These are phyloP conservation scores for Polia nebulosa DNA, from an alignment of 2,888 invertebrate species.

Conservation along the genomic window DNA sequence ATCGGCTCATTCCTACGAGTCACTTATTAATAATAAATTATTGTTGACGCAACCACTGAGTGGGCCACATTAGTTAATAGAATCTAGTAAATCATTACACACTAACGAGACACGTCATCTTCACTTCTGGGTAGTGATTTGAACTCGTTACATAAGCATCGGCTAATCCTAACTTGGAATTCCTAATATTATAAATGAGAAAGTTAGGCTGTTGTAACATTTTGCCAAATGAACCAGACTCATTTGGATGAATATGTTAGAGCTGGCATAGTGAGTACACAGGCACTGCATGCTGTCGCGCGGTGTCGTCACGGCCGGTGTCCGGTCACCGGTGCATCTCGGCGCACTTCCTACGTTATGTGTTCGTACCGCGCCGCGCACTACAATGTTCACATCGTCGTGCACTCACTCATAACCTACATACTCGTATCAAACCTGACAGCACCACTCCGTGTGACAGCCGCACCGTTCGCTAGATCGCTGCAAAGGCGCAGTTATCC, in stretches of 20 bases:
- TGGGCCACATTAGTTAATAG: constrained; percentile 58
- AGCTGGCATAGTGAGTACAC: neutral
- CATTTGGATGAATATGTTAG: neutral
- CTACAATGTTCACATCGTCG: neutral
- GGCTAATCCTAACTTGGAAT: constrained; percentile 28
- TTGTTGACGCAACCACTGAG: constrained; percentile 37
- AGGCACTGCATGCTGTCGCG: neutral
- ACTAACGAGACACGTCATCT: constrained; percentile 31
- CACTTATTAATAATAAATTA: constrained; percentile 21
- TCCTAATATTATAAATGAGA: constrained; percentile 19
- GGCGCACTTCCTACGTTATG: too few species aligned
- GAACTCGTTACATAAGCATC: constrained; percentile 50
- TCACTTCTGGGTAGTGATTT: constrained; percentile 43
- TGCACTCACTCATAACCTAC: too few species aligned
- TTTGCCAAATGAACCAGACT: neutral
- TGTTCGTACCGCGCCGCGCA: neutral
- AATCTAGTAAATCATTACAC: constrained; percentile 30
- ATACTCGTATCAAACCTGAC: too few species aligned
- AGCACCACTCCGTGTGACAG: too few species aligned
- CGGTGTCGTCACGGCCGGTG: neutral
- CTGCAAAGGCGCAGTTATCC: too few species aligned
- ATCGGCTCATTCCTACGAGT: constrained; percentile 9
- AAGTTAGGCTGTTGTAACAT: constrained; percentile 29
- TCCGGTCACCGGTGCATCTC: neutral
- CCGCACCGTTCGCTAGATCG: too few species aligned